Evolutionary conservation across 2,113 vertebrate genomes (phyloP), one percentile per base, ranked within the genome.

Genomic region (Lophura nycthemera): DNA sequence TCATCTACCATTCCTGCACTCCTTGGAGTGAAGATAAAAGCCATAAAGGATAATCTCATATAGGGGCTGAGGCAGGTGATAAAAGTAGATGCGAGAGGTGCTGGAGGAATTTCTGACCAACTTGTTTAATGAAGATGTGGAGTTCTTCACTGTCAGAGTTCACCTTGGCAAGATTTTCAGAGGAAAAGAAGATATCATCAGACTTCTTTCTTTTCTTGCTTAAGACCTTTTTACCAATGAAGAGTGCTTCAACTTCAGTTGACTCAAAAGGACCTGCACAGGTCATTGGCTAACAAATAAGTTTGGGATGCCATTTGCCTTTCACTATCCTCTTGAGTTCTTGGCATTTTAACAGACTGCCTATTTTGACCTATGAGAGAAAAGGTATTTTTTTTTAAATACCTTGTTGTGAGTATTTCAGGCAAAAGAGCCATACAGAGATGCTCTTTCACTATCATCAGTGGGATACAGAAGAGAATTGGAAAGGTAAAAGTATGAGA

Each of bases 1-100:
- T 74, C 32, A 56, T 74, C 56, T 81, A 34, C 29, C 5, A 27
- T 67, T 89, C 57, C 61, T 72, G 10, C 2, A 15, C 11, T 74
- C 54, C 22, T 76, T 50, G 34, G 69, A 84, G 24, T 25, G 34
- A 83, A 81, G 65, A 83, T 86, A 76, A 94, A 91, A 86, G 64
- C 43, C 0, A 1, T 27, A 52, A 79, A 32, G 21, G 0, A 0
- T 42, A 82, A 61, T 70, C 32, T 83, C 2, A 20, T 36, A 34
- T 8, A 45, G 8, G 80, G 36, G 32, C 73, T 70, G 83, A 5
- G 27, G 47, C 5, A 91, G 57, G 13, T 27, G 19, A 69, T 74
- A 38, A 71, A 82, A 76, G 48, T 78, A 83, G 73, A 38, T 13
- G 3, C 0, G 4, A 17, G n/a, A 88, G 8, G 54, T 4, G 30